These are phyloP conservation scores for Aphelenchoides bicaudatus DNA, from an alignment of 2,888 invertebrate genomes.

Conservation along the genomic window DNA sequence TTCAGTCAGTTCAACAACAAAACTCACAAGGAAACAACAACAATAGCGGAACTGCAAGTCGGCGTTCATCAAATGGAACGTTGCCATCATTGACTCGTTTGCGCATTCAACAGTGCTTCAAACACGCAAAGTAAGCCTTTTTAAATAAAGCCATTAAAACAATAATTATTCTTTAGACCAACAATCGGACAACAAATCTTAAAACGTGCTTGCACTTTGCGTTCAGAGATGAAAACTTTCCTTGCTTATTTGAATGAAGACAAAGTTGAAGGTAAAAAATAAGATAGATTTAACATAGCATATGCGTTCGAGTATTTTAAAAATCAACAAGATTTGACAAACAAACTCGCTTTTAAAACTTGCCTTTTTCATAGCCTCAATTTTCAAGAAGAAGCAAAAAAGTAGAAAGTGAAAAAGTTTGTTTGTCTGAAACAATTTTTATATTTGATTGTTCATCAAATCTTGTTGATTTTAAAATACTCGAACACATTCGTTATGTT, in stretches of 20 bases:
- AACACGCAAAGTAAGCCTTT: slow-evolving; percentile 48
- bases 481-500: no score
- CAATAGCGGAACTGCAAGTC: slow-evolving; percentile 13
- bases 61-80: slow-evolving; percentile 41
- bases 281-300: no score
- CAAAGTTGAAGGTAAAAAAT: no score
- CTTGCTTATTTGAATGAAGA: slow-evolving; percentile 47
- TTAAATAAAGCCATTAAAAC: neutral
- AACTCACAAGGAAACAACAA: slow-evolving; percentile 3
- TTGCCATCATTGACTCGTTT: slow-evolving; percentile 54
- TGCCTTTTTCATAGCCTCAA: no score
- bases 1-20: slow-evolving; percentile 6
- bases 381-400: no score
- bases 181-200: slow-evolving; percentile 52
- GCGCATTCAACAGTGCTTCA: slow-evolving; percentile 54
- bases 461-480: no score
- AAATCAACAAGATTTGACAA: no score
- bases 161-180: slow-evolving; percentile 40
- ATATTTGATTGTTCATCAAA: no score
- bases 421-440: no score
- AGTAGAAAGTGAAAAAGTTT: no score
- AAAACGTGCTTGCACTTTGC: slow-evolving; percentile 48
- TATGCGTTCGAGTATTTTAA: no score
- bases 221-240: slow-evolving; percentile 49
- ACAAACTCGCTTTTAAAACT: no score